Percentiles rank a stretch among this genome's conserved stretches.
These are phyloP conservation scores for Ranitomeya imitator DNA, from an alignment of 2,113 vertebrate species.

Conservation along the genomic window DNA sequence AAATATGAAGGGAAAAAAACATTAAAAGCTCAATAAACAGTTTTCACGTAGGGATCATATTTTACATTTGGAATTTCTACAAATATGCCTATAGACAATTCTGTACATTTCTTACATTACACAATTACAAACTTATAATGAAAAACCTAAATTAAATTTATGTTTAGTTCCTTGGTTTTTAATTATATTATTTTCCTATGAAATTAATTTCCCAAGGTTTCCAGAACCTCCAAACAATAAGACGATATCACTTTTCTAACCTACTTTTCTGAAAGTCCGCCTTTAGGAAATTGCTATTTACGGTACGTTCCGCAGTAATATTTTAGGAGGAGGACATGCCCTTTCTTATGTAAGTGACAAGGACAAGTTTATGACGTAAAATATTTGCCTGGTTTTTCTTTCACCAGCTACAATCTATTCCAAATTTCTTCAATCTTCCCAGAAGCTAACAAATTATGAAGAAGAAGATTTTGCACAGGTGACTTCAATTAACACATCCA, in stretches of 20 bases:
- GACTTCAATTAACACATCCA: not conserved
- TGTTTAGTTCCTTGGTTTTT: not conserved
- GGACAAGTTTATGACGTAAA: not conserved
- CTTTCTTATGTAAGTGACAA: no score
- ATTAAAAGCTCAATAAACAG: slow-evolving; percentile 33
- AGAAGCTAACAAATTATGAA: not conserved
- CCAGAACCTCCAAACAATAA: no score
- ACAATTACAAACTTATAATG: not conserved
- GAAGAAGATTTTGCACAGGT: not conserved
- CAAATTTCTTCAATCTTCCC: not conserved
- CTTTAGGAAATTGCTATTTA: no score
- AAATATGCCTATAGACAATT: slow-evolving; percentile 18
- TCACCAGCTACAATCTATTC: not conserved
- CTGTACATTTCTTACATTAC: not conserved
- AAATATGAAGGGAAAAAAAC: not conserved
- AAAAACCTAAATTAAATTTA: not conserved
- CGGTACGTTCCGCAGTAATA: not conserved
- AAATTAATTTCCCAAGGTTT: no score
- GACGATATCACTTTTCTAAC: no score
- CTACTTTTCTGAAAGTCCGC: no score
- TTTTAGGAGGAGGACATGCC: no score
- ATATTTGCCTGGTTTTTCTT: not conserved
- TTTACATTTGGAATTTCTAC: slow-evolving; percentile 1
- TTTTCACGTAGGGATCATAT: slow-evolving; percentile 1
- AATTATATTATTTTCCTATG: no score